Conservation (phyloP, 53 echinoderm and acorn worm genomes). For the Actinopyga echinites region DNA sequence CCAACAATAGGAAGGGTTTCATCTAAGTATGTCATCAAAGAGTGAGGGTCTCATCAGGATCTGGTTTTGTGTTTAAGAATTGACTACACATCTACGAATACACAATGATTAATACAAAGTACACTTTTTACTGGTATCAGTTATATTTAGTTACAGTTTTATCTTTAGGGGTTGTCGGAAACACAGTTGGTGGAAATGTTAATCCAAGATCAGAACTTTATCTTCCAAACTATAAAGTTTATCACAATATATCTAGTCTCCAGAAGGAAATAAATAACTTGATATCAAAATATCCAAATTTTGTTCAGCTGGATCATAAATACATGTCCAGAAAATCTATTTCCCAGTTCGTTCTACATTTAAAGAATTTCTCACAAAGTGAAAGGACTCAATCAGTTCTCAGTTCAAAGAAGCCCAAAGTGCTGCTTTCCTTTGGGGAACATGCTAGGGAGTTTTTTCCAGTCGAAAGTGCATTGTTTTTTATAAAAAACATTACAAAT, state of each 20-base stretch:
- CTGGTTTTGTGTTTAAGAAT: too few relatives aligned
- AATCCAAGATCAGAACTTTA: constrained; percentile 77
- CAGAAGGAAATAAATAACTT: constrained; percentile 66
- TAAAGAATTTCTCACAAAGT: constrained; percentile 82
- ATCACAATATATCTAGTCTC: constrained; percentile 78
- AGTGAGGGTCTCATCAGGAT: too few relatives aligned
- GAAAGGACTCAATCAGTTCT: constrained; percentile 37
- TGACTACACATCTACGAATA: too few relatives aligned
- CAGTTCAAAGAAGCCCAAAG: constrained; percentile 64
- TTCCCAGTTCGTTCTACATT: constrained; percentile 77
- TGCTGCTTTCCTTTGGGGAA: constrained; percentile 89
- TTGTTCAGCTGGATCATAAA: constrained; percentile 57
- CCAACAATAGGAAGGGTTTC: too few relatives aligned
- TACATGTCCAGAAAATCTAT: constrained; percentile 65
- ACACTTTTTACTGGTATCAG: too few relatives aligned
- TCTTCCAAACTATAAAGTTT: constrained; percentile 80
- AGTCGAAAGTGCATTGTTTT: constrained; percentile 80
- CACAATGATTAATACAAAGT: too few relatives aligned
- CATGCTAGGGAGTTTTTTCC: constrained; percentile 98
- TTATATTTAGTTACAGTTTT: too few relatives aligned
- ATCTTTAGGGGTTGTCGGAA: too few relatives aligned
- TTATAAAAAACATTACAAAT: constrained; percentile 66
- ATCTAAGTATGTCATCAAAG: too few relatives aligned
- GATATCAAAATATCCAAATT: constrained; percentile 62
- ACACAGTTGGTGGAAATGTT: constrained; percentile 66